These are phyloP conservation scores for Tenualosa ilisha DNA, from an alignment of 2,797 vertebrate genomes.

Conservation along the genomic window DNA sequence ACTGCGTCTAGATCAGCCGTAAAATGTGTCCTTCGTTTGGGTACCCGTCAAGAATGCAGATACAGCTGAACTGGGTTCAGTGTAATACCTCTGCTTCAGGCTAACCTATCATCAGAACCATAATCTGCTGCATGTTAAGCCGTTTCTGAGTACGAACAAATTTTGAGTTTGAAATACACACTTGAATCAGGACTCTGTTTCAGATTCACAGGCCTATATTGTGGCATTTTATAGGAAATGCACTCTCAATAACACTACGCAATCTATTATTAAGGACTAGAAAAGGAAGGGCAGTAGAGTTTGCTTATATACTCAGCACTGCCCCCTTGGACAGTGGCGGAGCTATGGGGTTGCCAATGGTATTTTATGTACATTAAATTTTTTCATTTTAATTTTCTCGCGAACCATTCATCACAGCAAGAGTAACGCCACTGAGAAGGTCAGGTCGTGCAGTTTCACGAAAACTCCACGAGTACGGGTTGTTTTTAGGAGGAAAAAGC, in stretches of 20 bases:
- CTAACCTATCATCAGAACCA: neutral
- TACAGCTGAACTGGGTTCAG: slow-evolving; percentile 3
- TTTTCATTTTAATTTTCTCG: no score
- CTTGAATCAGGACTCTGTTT: neutral
- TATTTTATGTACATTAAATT: no score
- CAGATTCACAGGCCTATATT: neutral
- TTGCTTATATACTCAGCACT: neutral
- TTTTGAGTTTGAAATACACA: neutral
- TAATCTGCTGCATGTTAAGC: neutral
- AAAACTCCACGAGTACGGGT: no score
- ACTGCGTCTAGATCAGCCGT: slow-evolving; percentile 20
- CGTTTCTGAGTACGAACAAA: neutral
- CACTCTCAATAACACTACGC: no score
- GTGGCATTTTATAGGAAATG: no score
- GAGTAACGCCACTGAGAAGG: no score
- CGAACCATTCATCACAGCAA: no score
- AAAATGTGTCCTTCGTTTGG: slow-evolving; percentile 4
- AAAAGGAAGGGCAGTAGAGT: neutral
- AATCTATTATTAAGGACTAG: neutral
- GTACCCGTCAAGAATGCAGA: neutral
- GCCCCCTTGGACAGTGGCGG: neutral
- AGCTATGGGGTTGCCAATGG: no score
- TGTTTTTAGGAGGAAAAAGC: no score
- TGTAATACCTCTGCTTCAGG: no score
- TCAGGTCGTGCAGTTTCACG: no score